A percentile compares a stretch with the other conserved stretches of the same genome.
Conservation (phyloP, 2,797 vertebrate species). For the Neosalanx taihuensis region DNA sequence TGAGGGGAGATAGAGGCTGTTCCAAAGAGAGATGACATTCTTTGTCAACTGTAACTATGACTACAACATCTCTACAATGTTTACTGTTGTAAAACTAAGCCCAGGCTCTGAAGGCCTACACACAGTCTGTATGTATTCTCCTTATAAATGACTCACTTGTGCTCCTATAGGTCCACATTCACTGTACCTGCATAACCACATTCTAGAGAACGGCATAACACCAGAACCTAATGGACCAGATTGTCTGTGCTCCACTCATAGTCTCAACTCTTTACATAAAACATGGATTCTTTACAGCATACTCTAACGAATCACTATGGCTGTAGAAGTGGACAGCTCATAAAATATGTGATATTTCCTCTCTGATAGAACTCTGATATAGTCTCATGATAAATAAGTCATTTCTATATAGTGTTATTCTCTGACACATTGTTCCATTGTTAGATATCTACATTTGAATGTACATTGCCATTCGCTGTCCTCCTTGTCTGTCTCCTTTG, state of each 20-base stretch:
- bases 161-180: constrained; percentile 59
- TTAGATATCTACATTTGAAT: constrained; percentile 66
- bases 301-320: constrained; percentile 43
- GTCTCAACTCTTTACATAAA: constrained; percentile 41
- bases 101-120: constrained; percentile 28
- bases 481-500: neutral
- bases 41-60: neutral
- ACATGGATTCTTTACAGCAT: constrained; percentile 47
- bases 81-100: constrained; percentile 40
- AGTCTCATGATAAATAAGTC: constrained; percentile 54
- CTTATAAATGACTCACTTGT: constrained; percentile 29
- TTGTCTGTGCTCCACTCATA: constrained; percentile 69
- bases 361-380: constrained; percentile 48
- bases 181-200: constrained; percentile 26
- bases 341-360: constrained; percentile 56
- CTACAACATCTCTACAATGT: constrained; percentile 21
- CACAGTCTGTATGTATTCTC: constrained; percentile 31
- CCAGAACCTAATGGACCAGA: constrained; percentile 54
- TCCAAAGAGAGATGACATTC: constrained; percentile 5
- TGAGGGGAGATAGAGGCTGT: neutral
- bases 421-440: constrained; percentile 55
- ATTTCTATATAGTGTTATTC: constrained; percentile 58
- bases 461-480: constrained; percentile 48
- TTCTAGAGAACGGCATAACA: constrained; percentile 42
- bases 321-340: constrained; percentile 45